Percentiles rank a stretch among this genome's conserved stretches.
Conservation (phyloP, 1,140 invertebrate species). For the Orius laevigatus region DNA sequence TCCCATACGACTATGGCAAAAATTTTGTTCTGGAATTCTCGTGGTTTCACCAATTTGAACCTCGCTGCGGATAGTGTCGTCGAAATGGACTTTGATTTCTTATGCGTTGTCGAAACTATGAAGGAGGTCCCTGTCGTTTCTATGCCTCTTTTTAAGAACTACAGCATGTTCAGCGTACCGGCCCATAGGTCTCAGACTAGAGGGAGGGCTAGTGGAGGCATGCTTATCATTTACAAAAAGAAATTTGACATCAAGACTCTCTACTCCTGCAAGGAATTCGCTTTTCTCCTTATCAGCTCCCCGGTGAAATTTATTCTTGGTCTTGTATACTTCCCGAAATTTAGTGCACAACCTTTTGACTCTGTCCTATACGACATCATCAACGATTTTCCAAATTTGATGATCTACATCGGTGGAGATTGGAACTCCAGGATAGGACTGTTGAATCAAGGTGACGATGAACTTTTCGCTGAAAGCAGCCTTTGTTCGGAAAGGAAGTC, state of each 20-base stretch:
- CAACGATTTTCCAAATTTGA: neutral
- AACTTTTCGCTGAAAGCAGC: neutral
- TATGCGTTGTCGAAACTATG: no score
- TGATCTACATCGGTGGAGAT: neutral
- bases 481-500: neutral
- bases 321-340: neutral
- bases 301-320: neutral
- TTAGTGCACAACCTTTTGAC: neutral
- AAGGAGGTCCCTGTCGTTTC: no score
- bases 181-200: no score
- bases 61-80: no score
- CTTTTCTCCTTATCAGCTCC: neutral
- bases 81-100: no score
- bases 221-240: neutral
- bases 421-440: neutral
- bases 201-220: no score
- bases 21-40: no score
- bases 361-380: neutral
- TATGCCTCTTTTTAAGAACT: no score
- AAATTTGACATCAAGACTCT: neutral
- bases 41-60: no score
- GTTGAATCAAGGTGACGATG: neutral
- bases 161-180: no score
- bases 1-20: no score
- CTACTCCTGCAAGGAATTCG: neutral